Percentiles rank a stretch among this genome's conserved stretches.
Conservation (phyloP, 1,140 invertebrate species). For the Papilio polytes region DNA sequence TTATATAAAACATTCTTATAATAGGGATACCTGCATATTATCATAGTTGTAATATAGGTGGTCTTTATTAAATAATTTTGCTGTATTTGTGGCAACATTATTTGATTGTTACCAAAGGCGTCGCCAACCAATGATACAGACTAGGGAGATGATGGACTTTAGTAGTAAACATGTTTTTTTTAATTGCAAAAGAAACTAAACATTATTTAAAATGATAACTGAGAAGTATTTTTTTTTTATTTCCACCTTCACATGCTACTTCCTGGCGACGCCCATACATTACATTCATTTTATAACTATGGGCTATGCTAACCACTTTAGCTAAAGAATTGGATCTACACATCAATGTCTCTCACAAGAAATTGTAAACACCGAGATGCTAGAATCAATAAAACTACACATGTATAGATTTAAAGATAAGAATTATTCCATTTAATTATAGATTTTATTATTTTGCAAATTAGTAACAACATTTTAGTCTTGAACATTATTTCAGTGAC, state of each 20-base stretch:
- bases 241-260: too few relatives aligned
- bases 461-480: neutral
- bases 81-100: neutral
- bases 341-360: conserved; percentile 18
- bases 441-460: neutral
- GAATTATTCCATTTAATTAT: neutral
- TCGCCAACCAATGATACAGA: too few relatives aligned
- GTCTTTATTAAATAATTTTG: neutral
- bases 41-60: neutral
- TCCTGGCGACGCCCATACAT: too few relatives aligned
- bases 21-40: too few relatives aligned
- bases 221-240: too few relatives aligned
- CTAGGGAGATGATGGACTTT: too few relatives aligned
- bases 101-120: too few relatives aligned
- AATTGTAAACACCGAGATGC: conserved; percentile 29
- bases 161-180: too few relatives aligned
- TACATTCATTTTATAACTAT: conserved; percentile 15
- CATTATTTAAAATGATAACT: too few relatives aligned
- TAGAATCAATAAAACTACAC: conserved; percentile 33
- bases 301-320: conserved; percentile 23
- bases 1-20: neutral
- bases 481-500: neutral
- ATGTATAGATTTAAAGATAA: neutral
- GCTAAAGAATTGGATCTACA: conserved; percentile 31
- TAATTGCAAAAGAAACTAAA: too few relatives aligned